phyloP scores from a whole-genome alignment of 2,113 vertebrate genomes.

The Poecilia latipinna region DNA sequence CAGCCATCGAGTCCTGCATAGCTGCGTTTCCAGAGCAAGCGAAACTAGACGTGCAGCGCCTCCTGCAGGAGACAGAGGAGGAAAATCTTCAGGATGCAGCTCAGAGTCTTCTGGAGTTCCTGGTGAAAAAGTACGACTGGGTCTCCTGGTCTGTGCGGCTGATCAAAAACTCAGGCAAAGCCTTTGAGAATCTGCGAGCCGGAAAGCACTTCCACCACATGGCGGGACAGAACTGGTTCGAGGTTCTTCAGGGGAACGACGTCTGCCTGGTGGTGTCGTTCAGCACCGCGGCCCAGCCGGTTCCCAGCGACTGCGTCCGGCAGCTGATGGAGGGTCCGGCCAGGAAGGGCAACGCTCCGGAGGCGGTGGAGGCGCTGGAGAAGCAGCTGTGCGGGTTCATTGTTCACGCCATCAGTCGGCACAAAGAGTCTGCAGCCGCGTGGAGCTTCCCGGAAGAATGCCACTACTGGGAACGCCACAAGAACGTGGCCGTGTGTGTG shows the following conservation, averaged over 20 bases:
- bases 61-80: conserved; percentile 67
- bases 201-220: conserved; percentile 79
- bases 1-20: conserved; percentile 66
- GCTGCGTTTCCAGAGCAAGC: conserved; percentile 78
- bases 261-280: conserved; percentile 78
- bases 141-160: conserved; percentile 81
- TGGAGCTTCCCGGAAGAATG: conserved; percentile 80
- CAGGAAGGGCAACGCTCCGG: conserved; percentile 67
- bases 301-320: conserved; percentile 67
- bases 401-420: conserved; percentile 77
- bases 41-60: conserved; percentile 53
- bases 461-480: conserved; percentile 83
- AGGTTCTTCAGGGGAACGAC: conserved; percentile 73
- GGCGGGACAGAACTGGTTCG: conserved; percentile 73
- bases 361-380: conserved; percentile 70
- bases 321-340: conserved; percentile 73
- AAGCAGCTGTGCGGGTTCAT: conserved; percentile 72
- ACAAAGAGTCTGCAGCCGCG: conserved; percentile 73
- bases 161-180: conserved; percentile 73
- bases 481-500: conserved; percentile 78
- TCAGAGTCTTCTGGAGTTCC: conserved; percentile 66
- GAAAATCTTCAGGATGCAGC: conserved; percentile 57
- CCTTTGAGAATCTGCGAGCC: conserved; percentile 73
- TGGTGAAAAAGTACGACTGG: conserved; percentile 82
- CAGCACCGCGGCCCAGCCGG: conserved; percentile 65